A percentile compares a stretch with the other conserved stretches of the same genome.
phyloP scores from a whole-genome alignment of 1,140 invertebrate species.

The Thaumatotibia leucotreta region DNA sequence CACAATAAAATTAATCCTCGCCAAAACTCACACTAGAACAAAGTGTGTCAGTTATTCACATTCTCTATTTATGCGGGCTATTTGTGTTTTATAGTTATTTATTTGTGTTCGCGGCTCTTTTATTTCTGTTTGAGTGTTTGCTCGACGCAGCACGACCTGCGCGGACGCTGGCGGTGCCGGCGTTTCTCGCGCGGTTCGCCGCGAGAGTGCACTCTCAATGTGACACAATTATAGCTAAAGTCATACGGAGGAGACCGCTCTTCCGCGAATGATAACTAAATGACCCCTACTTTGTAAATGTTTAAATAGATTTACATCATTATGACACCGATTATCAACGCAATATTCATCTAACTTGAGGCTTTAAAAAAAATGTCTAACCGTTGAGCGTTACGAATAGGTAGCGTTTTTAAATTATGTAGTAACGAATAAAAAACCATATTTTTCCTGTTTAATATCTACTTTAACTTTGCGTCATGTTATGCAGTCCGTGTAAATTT shows the following conservation, averaged over 20 bases:
- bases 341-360: too few species aligned
- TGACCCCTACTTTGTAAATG: constrained; percentile 1
- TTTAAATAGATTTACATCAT: background rate
- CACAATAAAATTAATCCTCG: constrained; percentile 43
- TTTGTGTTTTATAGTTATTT: constrained; percentile 45
- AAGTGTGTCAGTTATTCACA: constrained; percentile 62
- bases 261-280: constrained; percentile 24
- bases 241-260: constrained; percentile 27
- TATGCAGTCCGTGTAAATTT: too few species aligned
- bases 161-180: background rate
- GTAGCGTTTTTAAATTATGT: too few species aligned
- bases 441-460: too few species aligned
- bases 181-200: background rate
- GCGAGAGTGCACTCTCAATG: constrained; percentile 18
- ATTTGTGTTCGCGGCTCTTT: constrained; percentile 37
- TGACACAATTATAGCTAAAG: constrained; percentile 27
- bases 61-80: constrained; percentile 53
- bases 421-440: too few species aligned
- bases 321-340: background rate
- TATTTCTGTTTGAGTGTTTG: constrained; percentile 37
- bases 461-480: too few species aligned
- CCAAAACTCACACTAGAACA: constrained; percentile 26
- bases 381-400: too few species aligned
- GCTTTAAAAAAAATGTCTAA: too few species aligned
- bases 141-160: background rate